Percentiles rank a stretch among this genome's conserved stretches.
phyloP scores from a whole-genome alignment of 2,797 vertebrate genomes.

The Platalea minor region DNA sequence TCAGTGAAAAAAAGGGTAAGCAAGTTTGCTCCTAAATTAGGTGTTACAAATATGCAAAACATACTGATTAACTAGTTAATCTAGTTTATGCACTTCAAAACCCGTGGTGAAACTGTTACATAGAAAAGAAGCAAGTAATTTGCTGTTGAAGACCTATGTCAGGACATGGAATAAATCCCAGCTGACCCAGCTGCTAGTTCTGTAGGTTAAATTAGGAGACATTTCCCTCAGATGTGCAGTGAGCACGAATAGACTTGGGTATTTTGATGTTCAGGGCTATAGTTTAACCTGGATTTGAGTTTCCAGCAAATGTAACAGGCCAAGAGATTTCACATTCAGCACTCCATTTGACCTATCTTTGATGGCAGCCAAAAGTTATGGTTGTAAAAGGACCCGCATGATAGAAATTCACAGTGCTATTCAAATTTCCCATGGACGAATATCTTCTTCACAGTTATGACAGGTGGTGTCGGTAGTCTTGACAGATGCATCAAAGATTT shows the following conservation, averaged over 20 bases:
- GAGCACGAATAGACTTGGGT: neutral
- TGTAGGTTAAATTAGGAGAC: neutral
- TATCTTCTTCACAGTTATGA: slow-evolving; percentile 21
- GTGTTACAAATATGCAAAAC: neutral
- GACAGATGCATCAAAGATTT: slow-evolving; percentile 41
- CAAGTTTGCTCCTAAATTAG: neutral
- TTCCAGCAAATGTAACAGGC: neutral
- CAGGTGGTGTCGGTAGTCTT: neutral
- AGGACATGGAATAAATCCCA: neutral
- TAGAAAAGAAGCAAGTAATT: neutral
- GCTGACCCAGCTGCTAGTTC: neutral
- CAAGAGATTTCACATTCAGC: neutral
- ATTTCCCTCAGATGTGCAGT: neutral
- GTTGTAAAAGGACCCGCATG: neutral
- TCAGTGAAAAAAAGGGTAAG: neutral
- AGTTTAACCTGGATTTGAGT: neutral
- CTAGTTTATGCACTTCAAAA: neutral
- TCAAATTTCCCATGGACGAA: neutral
- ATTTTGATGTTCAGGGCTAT: neutral
- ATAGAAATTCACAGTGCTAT: neutral
- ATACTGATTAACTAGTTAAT: neutral
- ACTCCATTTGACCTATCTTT: neutral
- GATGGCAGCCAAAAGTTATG: neutral
- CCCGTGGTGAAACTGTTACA: neutral
- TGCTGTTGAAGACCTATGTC: neutral